Evolutionary conservation across 2,797 vertebrate species (phyloP).

Genomic region (Merluccius polli): DNA sequence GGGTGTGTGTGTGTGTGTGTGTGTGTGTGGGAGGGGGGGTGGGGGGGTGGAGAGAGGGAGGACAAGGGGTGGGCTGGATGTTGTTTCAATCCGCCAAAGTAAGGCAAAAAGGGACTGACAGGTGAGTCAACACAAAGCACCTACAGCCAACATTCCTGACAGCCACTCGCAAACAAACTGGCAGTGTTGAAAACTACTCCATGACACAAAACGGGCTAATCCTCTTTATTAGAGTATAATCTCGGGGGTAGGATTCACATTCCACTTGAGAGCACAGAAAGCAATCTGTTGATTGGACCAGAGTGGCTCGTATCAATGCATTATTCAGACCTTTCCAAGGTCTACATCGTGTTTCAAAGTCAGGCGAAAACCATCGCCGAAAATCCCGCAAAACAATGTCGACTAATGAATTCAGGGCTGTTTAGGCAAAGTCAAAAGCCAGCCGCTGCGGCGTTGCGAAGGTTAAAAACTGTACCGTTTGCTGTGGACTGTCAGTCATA

Average conservation of each 20-base stretch:
- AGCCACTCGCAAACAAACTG: conserved; percentile 31
- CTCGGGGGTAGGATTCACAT: conserved; percentile 30
- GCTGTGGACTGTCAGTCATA: conserved; percentile 12
- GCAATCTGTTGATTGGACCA: neutral
- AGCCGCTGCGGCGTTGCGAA: neutral
- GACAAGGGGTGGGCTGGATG: conserved; percentile 20
- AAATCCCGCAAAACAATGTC: too few relatives aligned
- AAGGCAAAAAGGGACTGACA: conserved; percentile 60
- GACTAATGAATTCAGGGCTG: neutral
- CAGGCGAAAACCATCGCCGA: neutral
- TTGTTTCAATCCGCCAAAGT: conserved; percentile 41
- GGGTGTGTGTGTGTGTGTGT: neutral
- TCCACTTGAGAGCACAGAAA: neutral
- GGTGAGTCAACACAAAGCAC: conserved; percentile 69
- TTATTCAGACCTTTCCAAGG: conserved; percentile 12
- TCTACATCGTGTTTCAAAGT: neutral
- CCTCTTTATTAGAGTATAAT: conserved; percentile 65
- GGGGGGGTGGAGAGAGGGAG: conserved; percentile 22
- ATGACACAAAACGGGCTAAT: conserved; percentile 57
- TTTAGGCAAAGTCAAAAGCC: neutral
- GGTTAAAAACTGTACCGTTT: conserved; percentile 3
- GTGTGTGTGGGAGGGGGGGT: conserved; percentile 20
- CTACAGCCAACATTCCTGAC: conserved; percentile 71
- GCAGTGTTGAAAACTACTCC: conserved; percentile 60
- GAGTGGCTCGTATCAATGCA: neutral